Evolutionary conservation across 2,113 vertebrate species (phyloP), one percentile per base, ranked within the genome.

Genomic region (Butorides virescens): DNA sequence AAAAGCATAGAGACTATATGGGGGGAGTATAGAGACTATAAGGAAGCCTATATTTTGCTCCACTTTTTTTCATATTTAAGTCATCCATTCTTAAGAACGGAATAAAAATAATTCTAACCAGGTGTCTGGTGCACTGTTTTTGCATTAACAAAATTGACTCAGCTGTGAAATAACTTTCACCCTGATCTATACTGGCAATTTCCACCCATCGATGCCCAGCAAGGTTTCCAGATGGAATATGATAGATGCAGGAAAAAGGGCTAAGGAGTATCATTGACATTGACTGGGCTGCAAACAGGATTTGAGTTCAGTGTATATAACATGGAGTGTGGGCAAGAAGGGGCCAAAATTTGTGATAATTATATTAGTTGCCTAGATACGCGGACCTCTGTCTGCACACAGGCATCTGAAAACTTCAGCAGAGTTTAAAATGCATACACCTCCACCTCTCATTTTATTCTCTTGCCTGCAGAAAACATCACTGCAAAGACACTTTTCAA

Each of bases 321-420:
- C 0, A 0, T 9, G 36, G 34, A 65, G 12, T 5, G 7, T 0
- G 0, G 11, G 18, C 5, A 15, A 72, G 62, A 72, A 92, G 10
- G 21, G 30, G 23, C 6, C 53, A 61, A 42, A 76, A n/a, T 29
- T 13, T 76, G 15, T 29, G 16, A 68, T 49, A 75, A 88, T 49
- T 56, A 1, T 13, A 6, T 70, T 46, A 23, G 26, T 9, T 76
- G 29, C 27, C 49, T 46, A 58, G 88, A 49, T 46, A 44, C 0
- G 0, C 13, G 37, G 29, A 75, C 22, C 20, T 81, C 47, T 67
- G 29, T 46, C 81, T 55, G 32, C 36, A 59, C 61, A 76, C 2
- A 39, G 37, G 18, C 23, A 82, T 16, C 58, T 68, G 46, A 92
- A 88, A 50, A 62, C 22, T 70, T 46, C 80, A 90, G 23, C 52